Evolutionary conservation across 92 coral and sea anemone species (phyloP).

Genomic region (Chrysogorgia sp.): DNA sequence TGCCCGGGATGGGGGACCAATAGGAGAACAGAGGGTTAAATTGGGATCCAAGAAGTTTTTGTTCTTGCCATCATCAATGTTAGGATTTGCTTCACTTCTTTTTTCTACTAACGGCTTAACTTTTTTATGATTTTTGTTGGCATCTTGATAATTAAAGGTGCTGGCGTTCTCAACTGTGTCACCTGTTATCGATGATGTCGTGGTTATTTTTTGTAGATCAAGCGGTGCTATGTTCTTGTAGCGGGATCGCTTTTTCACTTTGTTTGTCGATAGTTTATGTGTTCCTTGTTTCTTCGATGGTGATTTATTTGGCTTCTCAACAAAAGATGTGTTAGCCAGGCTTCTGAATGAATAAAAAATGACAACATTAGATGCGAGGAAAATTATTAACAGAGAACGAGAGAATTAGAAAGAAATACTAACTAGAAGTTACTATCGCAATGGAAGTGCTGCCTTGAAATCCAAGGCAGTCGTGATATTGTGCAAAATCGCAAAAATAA

Average conservation of each 20-base stretch:
- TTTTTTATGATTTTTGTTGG: neutral
- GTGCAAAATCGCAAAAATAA: too few relatives aligned
- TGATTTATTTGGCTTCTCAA: neutral
- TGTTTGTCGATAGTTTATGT: conserved; percentile 68
- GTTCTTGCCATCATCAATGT: neutral
- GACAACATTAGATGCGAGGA: neutral
- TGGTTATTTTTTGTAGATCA: neutral
- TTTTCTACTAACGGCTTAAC: neutral
- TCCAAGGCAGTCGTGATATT: too few relatives aligned
- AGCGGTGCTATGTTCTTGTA: conserved; percentile 69
- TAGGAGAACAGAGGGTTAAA: conserved; percentile 36
- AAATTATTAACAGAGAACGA: neutral
- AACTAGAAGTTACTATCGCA: neutral
- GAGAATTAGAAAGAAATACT: neutral
- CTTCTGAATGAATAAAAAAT: neutral
- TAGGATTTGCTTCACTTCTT: neutral
- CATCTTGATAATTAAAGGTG: neutral
- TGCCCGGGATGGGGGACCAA: conserved; percentile 73
- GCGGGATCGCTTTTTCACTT: conserved; percentile 68
- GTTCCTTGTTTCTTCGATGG: neutral
- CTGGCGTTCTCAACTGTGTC: neutral
- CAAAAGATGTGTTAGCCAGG: conserved; percentile 12
- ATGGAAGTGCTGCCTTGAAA: too few relatives aligned
- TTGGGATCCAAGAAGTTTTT: conserved; percentile 35
- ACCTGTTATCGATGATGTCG: neutral